phyloP scores from a whole-genome alignment of 2,797 vertebrate species.

The Balearica regulorum region DNA sequence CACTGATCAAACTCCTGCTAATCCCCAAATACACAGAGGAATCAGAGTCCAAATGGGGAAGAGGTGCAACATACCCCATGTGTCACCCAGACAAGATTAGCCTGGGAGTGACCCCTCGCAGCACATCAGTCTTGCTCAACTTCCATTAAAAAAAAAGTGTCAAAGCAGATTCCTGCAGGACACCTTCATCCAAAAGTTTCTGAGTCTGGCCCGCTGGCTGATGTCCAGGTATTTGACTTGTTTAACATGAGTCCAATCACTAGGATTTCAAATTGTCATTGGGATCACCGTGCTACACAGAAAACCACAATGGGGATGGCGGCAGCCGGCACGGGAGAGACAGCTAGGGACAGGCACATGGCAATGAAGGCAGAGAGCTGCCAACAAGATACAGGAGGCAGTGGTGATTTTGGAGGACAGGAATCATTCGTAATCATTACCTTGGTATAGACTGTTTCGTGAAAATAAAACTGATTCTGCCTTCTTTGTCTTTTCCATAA shows the following conservation, averaged over 20 bases:
- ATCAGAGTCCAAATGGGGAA: not conserved
- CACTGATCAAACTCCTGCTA: not conserved
- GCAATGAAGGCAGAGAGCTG: not conserved
- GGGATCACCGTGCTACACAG: not conserved
- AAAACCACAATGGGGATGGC: fast-evolving
- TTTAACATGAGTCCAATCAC: not conserved
- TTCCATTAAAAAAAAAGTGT: not conserved
- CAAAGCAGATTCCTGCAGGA: not conserved
- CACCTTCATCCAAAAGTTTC: not conserved
- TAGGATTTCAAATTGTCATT: not conserved
- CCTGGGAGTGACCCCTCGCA: not conserved
- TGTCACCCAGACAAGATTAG: constrained; percentile 10
- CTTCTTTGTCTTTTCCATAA: not conserved
- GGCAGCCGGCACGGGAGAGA: not conserved
- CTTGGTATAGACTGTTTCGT: not conserved
- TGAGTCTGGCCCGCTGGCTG: not conserved
- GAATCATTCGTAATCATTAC: not conserved
- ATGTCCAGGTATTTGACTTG: not conserved
- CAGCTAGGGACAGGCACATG: fast-evolving
- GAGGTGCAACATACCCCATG: not conserved
- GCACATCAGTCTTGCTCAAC: not conserved
- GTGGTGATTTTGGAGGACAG: not conserved
- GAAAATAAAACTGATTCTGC: not conserved
- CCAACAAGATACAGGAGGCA: fast-evolving
- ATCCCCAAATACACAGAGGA: not conserved